Conservation (phyloP, 2,797 vertebrate species). For the Anabacerthia variegaticeps region DNA sequence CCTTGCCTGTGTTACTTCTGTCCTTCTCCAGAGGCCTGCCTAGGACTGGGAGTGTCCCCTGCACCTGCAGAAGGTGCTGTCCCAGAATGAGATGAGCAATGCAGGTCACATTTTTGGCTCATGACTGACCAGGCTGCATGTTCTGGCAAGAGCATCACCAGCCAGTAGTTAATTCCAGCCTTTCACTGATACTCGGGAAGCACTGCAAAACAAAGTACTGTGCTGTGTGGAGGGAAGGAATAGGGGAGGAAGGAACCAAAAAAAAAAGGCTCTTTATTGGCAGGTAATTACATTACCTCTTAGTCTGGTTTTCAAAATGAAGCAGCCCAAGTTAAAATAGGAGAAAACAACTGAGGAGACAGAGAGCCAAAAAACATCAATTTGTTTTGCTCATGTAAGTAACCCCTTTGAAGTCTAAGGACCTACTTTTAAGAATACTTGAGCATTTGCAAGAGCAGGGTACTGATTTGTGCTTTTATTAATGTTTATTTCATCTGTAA, state of each 20-base stretch:
- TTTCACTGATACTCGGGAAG: background rate
- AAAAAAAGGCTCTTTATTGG: background rate
- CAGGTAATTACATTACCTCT: background rate
- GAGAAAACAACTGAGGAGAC: background rate
- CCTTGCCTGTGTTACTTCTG: background rate
- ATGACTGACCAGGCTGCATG: background rate
- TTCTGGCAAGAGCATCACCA: background rate
- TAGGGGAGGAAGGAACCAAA: rapidly evolving
- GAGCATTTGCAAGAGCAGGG: background rate
- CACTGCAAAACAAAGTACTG: background rate
- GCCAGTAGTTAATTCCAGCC: background rate
- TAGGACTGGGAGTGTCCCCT: background rate
- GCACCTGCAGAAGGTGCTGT: rapidly evolving
- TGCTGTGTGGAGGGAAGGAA: background rate
- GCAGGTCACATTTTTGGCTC: background rate
- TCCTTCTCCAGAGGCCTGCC: background rate
- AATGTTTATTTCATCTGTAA: background rate
- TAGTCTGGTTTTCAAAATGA: background rate
- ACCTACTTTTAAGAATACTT: background rate
- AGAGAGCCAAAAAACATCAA: background rate
- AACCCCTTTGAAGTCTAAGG: background rate
- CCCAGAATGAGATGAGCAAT: background rate
- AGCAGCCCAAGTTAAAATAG: background rate
- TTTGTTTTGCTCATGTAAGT: background rate
- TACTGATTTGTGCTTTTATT: background rate